Base-by-base conservation (phyloP, 2,113 vertebrate genomes). In the Ictidomys tridecemlineatus region DNA sequence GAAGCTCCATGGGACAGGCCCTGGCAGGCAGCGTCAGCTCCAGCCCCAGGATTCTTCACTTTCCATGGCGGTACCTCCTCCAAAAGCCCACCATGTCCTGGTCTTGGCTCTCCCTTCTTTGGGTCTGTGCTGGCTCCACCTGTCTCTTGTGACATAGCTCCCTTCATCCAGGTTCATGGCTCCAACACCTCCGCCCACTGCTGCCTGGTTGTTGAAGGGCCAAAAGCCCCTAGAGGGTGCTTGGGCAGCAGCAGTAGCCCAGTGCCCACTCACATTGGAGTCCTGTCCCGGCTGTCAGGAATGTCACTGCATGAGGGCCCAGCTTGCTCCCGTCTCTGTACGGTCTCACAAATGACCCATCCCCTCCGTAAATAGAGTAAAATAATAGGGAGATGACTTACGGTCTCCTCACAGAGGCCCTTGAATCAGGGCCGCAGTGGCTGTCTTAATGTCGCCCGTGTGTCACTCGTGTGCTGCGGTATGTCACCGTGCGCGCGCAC, bases 181-280 rank as follows among this genome's bases (percentile, higher is more conserved):
- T 70, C 51, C 28, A 13, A 10, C 12, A 92, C 7, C 80, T 28
- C 45, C 56, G 42, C 5, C n/a, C 16, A 1, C 10, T n/a, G 51
- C 16, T 86, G 72, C 37, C 8, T 8, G 26, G 48, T 42, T 74
- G 28, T 3, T 28, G 9, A 26, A 26, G 61, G 0, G 9, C 11
- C 5, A 45, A 53, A 32, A 58, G 13, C 73, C 28, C 7, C 7
- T 20, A 7, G 28, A 39, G 56, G 48, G 37, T 39, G 42, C 37
- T 14, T 1, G 2, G 4, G 56, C 20, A 22, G 58, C 26, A 24
- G 18, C 7, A 0, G 48, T 16, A 18, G 70, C 7, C 22, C 67
- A 85, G 51, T 2, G 73, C 18, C 28, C 0, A 12, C 32, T 74
- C 34, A 0, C 18, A 63, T 70, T 5, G 1, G 3, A 1, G 0